These are phyloP conservation scores for Edolisoma coerulescens DNA, from an alignment of 2,113 vertebrate species.

Conservation along the genomic window DNA sequence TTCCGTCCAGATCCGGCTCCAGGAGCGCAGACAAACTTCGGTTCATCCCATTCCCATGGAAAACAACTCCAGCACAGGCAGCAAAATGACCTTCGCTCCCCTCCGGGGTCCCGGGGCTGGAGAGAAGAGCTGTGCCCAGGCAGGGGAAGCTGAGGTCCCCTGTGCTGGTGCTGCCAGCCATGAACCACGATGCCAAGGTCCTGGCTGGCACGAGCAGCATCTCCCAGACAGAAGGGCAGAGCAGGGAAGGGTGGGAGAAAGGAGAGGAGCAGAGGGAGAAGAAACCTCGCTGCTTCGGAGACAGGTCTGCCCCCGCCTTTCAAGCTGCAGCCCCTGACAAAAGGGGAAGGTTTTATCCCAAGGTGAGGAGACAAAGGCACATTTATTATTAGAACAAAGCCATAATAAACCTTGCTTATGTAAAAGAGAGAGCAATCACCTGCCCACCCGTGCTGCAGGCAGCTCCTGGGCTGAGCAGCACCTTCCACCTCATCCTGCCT, in stretches of 20 bases:
- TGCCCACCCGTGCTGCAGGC: not conserved
- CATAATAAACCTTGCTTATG: not conserved
- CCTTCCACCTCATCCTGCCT: not conserved
- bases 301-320: not conserved
- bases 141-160: not conserved
- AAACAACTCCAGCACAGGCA: accelerated
- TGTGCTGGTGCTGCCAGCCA: not conserved
- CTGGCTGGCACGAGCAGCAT: not conserved
- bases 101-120: not conserved
- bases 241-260: not conserved
- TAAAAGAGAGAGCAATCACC: not conserved
- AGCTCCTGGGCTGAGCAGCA: not conserved
- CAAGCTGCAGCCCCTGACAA: not conserved
- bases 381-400: slow-evolving; percentile 35
- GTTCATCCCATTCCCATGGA: not conserved
- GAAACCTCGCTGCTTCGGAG: not conserved
- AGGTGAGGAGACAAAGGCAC: not conserved
- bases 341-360: not conserved
- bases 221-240: not conserved
- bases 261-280: not conserved
- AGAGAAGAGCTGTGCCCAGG: accelerated
- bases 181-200: accelerated
- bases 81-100: accelerated
- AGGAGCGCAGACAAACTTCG: accelerated
- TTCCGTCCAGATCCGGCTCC: not conserved